Percentiles rank a stretch among this genome's conserved stretches.
phyloP scores from a whole-genome alignment of 2,797 vertebrate genomes.

The Enteromius paludinosus region DNA sequence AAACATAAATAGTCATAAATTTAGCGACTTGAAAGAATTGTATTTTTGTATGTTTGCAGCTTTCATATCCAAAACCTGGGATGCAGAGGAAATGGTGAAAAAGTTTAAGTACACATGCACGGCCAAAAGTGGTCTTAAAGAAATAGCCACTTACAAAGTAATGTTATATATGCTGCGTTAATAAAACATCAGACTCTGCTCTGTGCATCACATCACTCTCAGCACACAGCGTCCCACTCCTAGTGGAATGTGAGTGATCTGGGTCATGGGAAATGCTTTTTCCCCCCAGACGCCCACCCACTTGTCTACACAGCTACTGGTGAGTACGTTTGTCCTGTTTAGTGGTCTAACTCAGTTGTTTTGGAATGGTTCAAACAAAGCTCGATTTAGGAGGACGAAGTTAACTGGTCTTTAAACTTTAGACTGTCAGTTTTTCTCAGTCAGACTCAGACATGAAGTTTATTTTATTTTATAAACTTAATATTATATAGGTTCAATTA shows the following conservation, averaged over 20 bases:
- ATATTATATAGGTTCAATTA: background rate
- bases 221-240: constrained; percentile 45
- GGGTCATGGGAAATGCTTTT: constrained; percentile 66
- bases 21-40: background rate
- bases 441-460: background rate
- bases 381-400: background rate
- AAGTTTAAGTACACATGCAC: background rate
- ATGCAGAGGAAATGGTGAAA: background rate
- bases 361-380: background rate
- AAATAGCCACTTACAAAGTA: background rate
- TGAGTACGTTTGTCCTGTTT: constrained; percentile 16
- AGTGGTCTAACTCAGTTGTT: background rate
- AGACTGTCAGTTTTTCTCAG: background rate
- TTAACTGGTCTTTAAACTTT: background rate
- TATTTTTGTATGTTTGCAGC: background rate
- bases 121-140: background rate
- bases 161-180: background rate
- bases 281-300: constrained; percentile 29
- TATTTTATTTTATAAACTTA: background rate
- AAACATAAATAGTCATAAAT: too few species aligned
- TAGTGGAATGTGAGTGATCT: constrained; percentile 73
- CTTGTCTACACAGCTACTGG: constrained; percentile 45
- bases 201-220: background rate
- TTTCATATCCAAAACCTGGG: background rate
- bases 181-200: background rate